Evolutionary conservation across 2,888 invertebrate species (phyloP).

Genomic region (Sarcophaga caerulescens): DNA sequence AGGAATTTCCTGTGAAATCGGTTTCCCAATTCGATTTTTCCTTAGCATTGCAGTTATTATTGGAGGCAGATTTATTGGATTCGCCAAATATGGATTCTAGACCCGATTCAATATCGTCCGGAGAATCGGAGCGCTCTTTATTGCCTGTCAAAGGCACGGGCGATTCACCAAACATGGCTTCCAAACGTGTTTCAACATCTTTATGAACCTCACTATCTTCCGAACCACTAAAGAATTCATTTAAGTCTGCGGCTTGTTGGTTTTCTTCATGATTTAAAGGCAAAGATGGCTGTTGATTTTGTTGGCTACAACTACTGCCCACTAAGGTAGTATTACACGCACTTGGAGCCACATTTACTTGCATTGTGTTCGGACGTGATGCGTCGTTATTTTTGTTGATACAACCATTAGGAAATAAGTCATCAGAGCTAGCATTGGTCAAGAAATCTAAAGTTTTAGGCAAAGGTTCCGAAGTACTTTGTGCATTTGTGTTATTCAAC

Average conservation of each 20-base stretch:
- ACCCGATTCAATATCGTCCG: conserved; percentile 72
- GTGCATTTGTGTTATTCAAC: conserved; percentile 35
- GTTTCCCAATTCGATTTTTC: conserved; percentile 74
- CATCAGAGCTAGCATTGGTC: conserved; percentile 73
- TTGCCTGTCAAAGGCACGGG: conserved; percentile 75
- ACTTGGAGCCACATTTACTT: conserved; percentile 61
- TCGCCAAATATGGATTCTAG: conserved; percentile 80
- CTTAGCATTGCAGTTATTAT: conserved; percentile 69
- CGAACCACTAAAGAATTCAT: conserved; percentile 77
- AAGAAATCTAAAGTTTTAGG: conserved; percentile 68
- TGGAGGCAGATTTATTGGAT: conserved; percentile 73
- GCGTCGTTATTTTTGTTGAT: conserved; percentile 75
- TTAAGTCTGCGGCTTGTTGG: conserved; percentile 72
- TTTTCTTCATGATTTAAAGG: conserved; percentile 71
- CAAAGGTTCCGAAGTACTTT: conserved; percentile 34
- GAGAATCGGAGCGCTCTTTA: conserved; percentile 56
- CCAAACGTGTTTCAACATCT: conserved; percentile 80
- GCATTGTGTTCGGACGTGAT: conserved; percentile 58
- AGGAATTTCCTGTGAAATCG: conserved; percentile 67
- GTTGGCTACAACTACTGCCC: conserved; percentile 75
- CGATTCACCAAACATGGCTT: conserved; percentile 81
- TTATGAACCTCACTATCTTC: conserved; percentile 79
- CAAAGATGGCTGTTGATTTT: conserved; percentile 74
- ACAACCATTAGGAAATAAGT: conserved; percentile 79
- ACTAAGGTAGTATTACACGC: conserved; percentile 53